These are phyloP conservation scores for Mylabris phalerata DNA, from an alignment of 1,140 invertebrate genomes.

Conservation along the genomic window DNA sequence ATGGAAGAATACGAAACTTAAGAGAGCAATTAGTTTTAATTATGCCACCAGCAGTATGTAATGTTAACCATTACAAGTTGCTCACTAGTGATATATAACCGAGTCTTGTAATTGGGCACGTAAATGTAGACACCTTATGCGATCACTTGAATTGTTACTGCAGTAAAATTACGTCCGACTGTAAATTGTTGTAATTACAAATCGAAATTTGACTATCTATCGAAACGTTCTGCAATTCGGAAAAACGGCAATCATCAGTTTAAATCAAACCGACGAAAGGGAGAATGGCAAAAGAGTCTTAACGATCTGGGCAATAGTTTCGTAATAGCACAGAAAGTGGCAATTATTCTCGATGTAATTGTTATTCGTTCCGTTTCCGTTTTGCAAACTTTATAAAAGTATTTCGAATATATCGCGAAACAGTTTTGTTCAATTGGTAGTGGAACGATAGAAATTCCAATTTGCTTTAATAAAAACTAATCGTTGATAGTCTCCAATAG, in stretches of 20 bases:
- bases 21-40: slow-evolving; percentile 24
- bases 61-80: slow-evolving; percentile 15
- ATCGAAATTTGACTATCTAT: too few relatives aligned
- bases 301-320: too few relatives aligned
- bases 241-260: too few relatives aligned
- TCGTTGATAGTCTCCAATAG: slow-evolving; percentile 9
- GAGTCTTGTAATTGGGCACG: slow-evolving; percentile 15
- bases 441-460: slow-evolving; percentile 4
- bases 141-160: slow-evolving; percentile 19
- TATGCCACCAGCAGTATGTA: slow-evolving; percentile 10
- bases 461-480: slow-evolving; percentile 11
- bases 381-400: too few relatives aligned
- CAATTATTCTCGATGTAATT: too few relatives aligned
- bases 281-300: too few relatives aligned
- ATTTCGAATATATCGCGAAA: too few relatives aligned
- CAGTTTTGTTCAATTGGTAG: too few relatives aligned
- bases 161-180: slow-evolving; percentile 15
- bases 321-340: too few relatives aligned
- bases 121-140: slow-evolving; percentile 10
- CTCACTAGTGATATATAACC: slow-evolving; percentile 16
- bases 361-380: too few relatives aligned
- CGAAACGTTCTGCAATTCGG: too few relatives aligned
- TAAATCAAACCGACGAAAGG: too few relatives aligned
- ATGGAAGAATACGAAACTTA: slow-evolving; percentile 3
- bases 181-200: slow-evolving; percentile 13